Evolutionary conservation across 2,113 vertebrate genomes (phyloP).

Genomic region (Pipa parva): DNA sequence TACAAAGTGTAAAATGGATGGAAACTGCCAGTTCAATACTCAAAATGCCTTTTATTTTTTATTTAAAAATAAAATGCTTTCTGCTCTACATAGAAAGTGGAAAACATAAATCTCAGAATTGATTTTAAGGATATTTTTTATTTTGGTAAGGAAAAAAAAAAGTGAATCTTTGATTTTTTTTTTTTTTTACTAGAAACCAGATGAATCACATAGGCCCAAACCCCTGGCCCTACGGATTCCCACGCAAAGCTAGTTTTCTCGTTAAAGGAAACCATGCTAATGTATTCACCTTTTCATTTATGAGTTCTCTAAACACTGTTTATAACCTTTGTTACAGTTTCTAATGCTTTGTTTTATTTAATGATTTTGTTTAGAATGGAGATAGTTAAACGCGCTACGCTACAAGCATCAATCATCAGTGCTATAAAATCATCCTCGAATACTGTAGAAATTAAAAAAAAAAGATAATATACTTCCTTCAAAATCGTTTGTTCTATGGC

Average conservation of each 20-base stretch:
- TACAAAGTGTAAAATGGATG: slow-evolving; percentile 1
- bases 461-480: too few relatives aligned
- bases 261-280: slow-evolving; percentile 46
- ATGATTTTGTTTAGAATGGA: too few relatives aligned
- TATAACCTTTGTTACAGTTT: too few relatives aligned
- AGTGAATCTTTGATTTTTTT: slow-evolving; percentile 53
- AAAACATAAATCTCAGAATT: not conserved
- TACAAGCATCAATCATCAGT: too few relatives aligned
- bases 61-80: not conserved
- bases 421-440: too few relatives aligned
- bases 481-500: too few relatives aligned
- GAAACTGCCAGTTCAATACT: not conserved
- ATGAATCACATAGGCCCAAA: slow-evolving; percentile 64
- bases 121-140: slow-evolving; percentile 49
- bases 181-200: slow-evolving; percentile 61
- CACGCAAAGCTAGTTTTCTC: slow-evolving; percentile 76
- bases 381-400: too few relatives aligned
- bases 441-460: too few relatives aligned
- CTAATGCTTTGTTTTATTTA: too few relatives aligned
- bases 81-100: not conserved
- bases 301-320: too few relatives aligned
- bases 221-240: slow-evolving; percentile 68
- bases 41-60: too few relatives aligned
- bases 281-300: too few relatives aligned
- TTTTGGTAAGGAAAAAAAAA: slow-evolving; percentile 56